phyloP scores from a whole-genome alignment of 2,888 invertebrate species.

The Tortrix viridana region DNA sequence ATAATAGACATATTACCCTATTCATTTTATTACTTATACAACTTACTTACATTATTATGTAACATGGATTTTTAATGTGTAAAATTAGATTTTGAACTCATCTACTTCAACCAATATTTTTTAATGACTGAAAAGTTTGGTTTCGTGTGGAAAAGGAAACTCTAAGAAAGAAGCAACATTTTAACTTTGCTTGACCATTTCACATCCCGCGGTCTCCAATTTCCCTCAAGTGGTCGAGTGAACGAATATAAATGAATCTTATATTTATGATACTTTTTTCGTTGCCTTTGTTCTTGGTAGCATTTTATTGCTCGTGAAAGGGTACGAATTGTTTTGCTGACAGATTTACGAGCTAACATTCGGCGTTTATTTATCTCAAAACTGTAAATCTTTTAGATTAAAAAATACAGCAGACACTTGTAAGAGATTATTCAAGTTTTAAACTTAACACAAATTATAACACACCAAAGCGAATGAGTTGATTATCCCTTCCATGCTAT shows the following conservation, averaged over 20 bases:
- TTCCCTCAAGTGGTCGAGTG: conserved; percentile 70
- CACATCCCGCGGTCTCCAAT: conserved; percentile 61
- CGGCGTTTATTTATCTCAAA: conserved; percentile 78
- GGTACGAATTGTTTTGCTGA: conserved; percentile 83
- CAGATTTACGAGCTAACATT: conserved; percentile 83
- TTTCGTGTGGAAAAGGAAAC: conserved; percentile 44
- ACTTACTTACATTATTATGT: no score
- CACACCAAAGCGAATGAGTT: no score
- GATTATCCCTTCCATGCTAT: no score
- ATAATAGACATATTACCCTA: no score
- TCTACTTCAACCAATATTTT: no score
- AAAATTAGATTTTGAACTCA: no score
- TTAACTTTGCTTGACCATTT: conserved; percentile 46
- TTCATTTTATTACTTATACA: no score
- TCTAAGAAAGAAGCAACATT: conserved; percentile 19
- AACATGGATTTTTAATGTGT: no score
- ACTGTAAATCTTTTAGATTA: conserved; percentile 60
- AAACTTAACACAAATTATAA: no score
- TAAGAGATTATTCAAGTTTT: neutral
- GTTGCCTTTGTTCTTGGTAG: conserved; percentile 76
- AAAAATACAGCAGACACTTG: conserved; percentile 51
- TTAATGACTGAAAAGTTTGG: conserved; percentile 41
- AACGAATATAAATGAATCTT: conserved; percentile 84
- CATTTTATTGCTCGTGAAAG: conserved; percentile 84
- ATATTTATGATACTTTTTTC: conserved; percentile 83